These are phyloP conservation scores for Hyles lineata DNA, from an alignment of 2,888 invertebrate species.

Conservation along the genomic window DNA sequence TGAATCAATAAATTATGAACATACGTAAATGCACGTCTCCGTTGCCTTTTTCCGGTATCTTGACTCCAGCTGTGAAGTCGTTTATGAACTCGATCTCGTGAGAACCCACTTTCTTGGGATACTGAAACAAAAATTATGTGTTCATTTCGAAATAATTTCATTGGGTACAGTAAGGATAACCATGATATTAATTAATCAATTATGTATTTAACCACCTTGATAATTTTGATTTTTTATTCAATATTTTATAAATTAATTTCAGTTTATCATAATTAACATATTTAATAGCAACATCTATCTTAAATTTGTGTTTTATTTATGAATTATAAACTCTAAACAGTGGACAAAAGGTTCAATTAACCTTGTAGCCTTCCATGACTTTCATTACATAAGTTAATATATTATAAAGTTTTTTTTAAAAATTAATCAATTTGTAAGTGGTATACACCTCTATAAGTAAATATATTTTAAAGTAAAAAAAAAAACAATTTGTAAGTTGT, in stretches of 20 bases:
- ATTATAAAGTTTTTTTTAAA: background rate
- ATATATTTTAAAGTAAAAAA: background rate
- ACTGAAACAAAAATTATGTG: slow-evolving; percentile 80
- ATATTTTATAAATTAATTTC: too few species aligned
- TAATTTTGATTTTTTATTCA: too few species aligned
- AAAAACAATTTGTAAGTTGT: background rate
- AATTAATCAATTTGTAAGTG: background rate
- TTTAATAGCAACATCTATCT: too few species aligned
- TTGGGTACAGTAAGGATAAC: too few species aligned
- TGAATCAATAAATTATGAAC: slow-evolving; percentile 36
- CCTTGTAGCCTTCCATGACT: too few species aligned
- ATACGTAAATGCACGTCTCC: slow-evolving; percentile 65
- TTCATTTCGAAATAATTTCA: background rate
- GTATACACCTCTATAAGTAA: background rate
- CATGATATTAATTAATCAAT: too few species aligned
- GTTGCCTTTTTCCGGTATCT: slow-evolving; percentile 58
- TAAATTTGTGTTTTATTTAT: too few species aligned
- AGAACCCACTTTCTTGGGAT: slow-evolving; percentile 87
- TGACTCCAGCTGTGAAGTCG: slow-evolving; percentile 92
- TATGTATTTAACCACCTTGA: too few species aligned
- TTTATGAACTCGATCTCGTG: slow-evolving; percentile 89
- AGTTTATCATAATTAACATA: too few species aligned
- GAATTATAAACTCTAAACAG: too few species aligned
- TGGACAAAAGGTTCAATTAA: too few species aligned
- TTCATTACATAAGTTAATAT: background rate